Base-by-base conservation (phyloP, 2,888 invertebrate genomes). In the Lamellibrachia satsuma region DNA sequence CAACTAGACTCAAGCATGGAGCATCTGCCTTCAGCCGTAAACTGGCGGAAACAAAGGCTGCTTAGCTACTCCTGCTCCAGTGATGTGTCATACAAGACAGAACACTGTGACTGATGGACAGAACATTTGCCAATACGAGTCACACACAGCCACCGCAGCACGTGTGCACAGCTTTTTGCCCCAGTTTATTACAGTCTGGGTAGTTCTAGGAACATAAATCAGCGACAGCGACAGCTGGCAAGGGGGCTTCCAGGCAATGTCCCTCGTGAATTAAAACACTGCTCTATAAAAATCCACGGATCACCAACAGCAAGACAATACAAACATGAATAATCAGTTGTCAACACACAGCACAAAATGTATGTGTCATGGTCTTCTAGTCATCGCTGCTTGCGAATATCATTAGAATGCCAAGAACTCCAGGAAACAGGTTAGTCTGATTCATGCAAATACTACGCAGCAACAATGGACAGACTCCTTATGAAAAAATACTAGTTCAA, bases 21-120 rank as follows among this genome's bases (percentile, higher is more conserved):
- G 22, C 75, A 75, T 75, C 75, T 15, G 75, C 15, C 75, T 75
- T 22, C 75, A 4, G 75, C 75, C n/a, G 75, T 75, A 75, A 75
- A 75, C 75, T 75, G 75, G n/a, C 75, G n/a, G 75, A n/a, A 75
- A 75, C 75, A 75, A 75, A 75, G 75, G 75, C 75, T 75, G 75
- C 22, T 75, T 75, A 75, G 75, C 75, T 75, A 75, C 75, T 39
- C 75, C 75, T 22, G 22, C 75, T 75, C 4, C 75, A 11, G 75
- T 75, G 75, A n/a, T 75, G 75, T 75, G 75, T 75, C 75, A 75
- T 75, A 75, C 75, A 15, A 22, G 22, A 39, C 39, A 39, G 39
- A 75, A 15, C 11, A 75, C 75, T 22, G 75, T 22, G 22, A 75
- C 3, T 75, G 75, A 75, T 75, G 75, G 75, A 75, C 75, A 75